phyloP scores from a whole-genome alignment of 2,797 vertebrate species.

The Ctenosaura bakeri region DNA sequence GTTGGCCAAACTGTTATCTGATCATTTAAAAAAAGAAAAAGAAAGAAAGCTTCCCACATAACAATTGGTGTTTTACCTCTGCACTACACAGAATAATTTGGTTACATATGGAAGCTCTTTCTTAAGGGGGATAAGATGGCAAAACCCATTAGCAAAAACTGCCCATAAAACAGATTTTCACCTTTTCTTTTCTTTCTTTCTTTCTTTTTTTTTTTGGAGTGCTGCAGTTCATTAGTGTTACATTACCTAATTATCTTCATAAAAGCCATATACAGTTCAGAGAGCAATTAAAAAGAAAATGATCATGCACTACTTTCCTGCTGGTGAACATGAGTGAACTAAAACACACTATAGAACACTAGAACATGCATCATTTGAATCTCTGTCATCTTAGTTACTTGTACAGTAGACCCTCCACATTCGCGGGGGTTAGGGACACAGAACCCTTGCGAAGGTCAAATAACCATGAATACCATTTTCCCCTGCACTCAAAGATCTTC shows the following conservation, averaged over 20 bases:
- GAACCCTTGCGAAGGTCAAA: no score
- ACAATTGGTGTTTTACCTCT: no score
- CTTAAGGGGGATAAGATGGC: neutral
- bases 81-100: no score
- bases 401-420: no score
- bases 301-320: neutral
- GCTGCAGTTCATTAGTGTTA: neutral
- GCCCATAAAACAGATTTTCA: neutral
- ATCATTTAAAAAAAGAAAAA: no score
- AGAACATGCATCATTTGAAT: neutral
- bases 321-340: neutral
- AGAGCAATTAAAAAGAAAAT: slow-evolving; percentile 6
- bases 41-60: no score
- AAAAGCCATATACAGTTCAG: neutral
- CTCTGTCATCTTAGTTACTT: neutral
- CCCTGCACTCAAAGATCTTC: no score
- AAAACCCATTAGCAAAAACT: neutral
- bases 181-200: no score
- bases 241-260: neutral
- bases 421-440: no score
- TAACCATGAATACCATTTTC: no score
- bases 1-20: no score
- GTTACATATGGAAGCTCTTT: slow-evolving; percentile 1
- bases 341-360: neutral
- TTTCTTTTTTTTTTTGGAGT: neutral